phyloP scores from a whole-genome alignment of 2,888 invertebrate species.

The Didymodactylos carnosus region DNA sequence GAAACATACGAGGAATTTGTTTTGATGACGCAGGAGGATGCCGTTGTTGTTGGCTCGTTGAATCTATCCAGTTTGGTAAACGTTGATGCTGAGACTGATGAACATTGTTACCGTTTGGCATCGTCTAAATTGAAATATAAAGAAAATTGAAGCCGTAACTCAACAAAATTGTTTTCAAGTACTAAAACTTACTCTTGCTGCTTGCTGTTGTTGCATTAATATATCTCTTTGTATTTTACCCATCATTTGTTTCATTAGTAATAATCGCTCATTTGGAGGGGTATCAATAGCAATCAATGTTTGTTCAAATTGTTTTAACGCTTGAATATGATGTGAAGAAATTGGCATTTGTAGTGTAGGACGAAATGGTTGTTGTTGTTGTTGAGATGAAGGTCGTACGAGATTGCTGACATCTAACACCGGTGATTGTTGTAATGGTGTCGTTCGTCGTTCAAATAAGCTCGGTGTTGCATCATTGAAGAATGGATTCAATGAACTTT shows the following conservation, averaged over 20 bases:
- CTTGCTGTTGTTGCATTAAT: not conserved
- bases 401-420: too few species aligned
- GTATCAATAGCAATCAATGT: not conserved
- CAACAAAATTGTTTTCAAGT: too few species aligned
- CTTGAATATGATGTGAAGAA: not conserved
- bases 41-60: not conserved
- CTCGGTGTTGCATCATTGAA: not conserved
- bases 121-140: not conserved
- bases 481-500: not conserved
- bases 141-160: too few species aligned
- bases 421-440: not conserved
- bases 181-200: not conserved
- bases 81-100: not conserved
- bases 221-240: not conserved
- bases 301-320: not conserved
- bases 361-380: not conserved
- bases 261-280: not conserved
- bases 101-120: not conserved
- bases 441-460: not conserved
- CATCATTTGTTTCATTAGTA: not conserved
- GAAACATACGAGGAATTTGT: not conserved
- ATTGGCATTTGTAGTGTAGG: not conserved
- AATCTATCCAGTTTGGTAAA: not conserved
- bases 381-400: too few species aligned
- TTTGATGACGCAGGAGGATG: not conserved